Conservation (phyloP, 2,113 vertebrate genomes). For the Grammomys dolichurus region DNA sequence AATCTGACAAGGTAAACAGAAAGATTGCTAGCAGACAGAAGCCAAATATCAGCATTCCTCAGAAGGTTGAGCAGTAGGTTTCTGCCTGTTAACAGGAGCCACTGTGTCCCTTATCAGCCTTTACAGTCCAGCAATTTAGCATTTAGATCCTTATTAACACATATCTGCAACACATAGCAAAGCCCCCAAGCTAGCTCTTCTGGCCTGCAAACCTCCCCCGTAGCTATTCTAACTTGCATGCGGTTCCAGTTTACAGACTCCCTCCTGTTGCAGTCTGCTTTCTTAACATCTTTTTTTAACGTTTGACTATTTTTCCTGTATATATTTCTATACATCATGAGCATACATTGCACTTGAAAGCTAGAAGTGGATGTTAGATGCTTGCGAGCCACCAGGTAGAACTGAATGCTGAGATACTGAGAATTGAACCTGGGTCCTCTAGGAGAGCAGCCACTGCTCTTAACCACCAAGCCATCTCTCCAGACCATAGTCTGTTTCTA, state of each 20-base stretch:
- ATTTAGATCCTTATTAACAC: neutral
- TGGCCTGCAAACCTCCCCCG: neutral
- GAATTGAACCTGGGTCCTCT: too few relatives aligned
- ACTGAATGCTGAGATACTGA: too few relatives aligned
- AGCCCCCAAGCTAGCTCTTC: neutral
- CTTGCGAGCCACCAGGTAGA: too few relatives aligned
- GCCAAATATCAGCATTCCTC: neutral
- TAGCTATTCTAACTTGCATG: neutral
- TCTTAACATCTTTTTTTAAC: too few relatives aligned
- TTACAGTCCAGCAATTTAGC: neutral
- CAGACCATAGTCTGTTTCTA: neutral
- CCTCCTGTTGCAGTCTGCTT: neutral
- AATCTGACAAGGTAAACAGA: neutral
- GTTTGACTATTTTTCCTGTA: too few relatives aligned
- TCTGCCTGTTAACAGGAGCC: neutral
- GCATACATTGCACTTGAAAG: too few relatives aligned
- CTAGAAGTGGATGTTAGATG: too few relatives aligned
- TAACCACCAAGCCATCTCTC: neutral
- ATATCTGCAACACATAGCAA: too few relatives aligned
- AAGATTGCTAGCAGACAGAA: neutral
- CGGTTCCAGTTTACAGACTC: too few relatives aligned
- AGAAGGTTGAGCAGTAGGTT: neutral
- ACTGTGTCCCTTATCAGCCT: neutral
- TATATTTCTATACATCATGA: too few relatives aligned
- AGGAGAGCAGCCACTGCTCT: too few relatives aligned